Percentiles rank a stretch among this genome's conserved stretches.
Conservation (phyloP, 2,113 vertebrate genomes). For the Psettodes erumei region DNA sequence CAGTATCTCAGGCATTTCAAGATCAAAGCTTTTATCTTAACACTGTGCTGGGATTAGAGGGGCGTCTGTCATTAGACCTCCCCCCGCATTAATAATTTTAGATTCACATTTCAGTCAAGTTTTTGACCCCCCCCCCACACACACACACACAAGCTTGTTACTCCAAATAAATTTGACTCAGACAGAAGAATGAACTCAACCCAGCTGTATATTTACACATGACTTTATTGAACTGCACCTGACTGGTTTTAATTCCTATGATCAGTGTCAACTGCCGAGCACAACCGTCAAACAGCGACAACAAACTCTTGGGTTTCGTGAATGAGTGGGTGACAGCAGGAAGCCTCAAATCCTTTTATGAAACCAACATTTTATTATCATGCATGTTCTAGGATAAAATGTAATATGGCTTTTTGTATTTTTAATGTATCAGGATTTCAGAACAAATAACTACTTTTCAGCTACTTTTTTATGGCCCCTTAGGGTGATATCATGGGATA, state of each 20-base stretch:
- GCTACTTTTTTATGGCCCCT: not conserved
- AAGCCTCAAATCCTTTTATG: not conserved
- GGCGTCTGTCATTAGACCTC: slow-evolving; percentile 14
- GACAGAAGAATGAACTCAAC: not conserved
- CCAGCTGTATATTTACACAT: not conserved
- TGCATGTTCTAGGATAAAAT: slow-evolving; percentile 7
- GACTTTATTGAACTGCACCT: slow-evolving; percentile 7
- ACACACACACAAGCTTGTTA: no score
- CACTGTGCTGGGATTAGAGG: not conserved
- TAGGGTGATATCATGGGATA: not conserved
- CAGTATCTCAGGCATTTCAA: no score
- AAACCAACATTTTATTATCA: not conserved
- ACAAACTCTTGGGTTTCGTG: slow-evolving; percentile 12
- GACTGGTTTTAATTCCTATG: slow-evolving; percentile 29
- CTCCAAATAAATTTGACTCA: not conserved
- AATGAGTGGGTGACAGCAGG: not conserved
- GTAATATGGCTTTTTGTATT: not conserved
- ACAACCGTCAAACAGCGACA: not conserved
- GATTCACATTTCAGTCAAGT: not conserved
- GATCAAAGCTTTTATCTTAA: not conserved
- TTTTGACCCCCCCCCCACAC: no score
- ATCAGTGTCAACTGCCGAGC: not conserved
- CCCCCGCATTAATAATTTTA: slow-evolving; percentile 10
- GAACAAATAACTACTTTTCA: not conserved
- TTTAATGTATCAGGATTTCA: not conserved